These are phyloP conservation scores for Sminthurinus aureus DNA, from an alignment of 2,888 invertebrate genomes.

Conservation along the genomic window DNA sequence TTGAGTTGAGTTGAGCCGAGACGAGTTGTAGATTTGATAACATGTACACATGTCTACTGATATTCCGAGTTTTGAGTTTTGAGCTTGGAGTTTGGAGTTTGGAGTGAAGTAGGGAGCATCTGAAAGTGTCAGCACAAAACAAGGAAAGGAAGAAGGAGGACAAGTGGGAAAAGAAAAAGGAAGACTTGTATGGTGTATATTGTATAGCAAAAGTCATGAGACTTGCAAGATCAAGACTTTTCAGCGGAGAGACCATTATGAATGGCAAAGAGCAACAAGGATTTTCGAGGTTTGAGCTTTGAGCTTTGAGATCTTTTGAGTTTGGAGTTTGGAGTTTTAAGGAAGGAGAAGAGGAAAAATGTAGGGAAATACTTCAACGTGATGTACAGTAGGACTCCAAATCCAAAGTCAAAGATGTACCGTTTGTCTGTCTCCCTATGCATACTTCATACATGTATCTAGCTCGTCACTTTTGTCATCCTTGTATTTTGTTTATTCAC, in stretches of 20 bases:
- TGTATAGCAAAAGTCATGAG: neutral
- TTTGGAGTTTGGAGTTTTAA: no score
- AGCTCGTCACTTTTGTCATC: no score
- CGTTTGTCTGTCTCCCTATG: no score
- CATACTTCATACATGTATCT: no score
- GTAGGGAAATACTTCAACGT: neutral
- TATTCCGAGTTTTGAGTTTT: no score
- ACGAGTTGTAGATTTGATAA: no score
- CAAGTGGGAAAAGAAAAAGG: no score
- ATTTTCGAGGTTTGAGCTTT: conserved; percentile 2
- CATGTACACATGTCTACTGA: no score
- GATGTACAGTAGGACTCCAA: neutral
- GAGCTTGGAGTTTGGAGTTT: no score
- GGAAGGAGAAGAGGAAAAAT: conserved; percentile 8
- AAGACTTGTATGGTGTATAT: no score
- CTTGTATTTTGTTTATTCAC: no score
- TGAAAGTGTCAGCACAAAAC: neutral
- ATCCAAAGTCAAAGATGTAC: neutral
- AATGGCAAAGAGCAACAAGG: conserved; percentile 22
- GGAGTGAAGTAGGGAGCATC: neutral
- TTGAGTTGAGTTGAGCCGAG: no score
- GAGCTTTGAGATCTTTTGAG: neutral
- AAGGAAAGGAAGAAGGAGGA: neutral
- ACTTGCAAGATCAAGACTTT: neutral
- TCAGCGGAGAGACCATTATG: conserved; percentile 10